phyloP scores from a whole-genome alignment of 2,797 vertebrate genomes.

The Muscicapa striata region DNA sequence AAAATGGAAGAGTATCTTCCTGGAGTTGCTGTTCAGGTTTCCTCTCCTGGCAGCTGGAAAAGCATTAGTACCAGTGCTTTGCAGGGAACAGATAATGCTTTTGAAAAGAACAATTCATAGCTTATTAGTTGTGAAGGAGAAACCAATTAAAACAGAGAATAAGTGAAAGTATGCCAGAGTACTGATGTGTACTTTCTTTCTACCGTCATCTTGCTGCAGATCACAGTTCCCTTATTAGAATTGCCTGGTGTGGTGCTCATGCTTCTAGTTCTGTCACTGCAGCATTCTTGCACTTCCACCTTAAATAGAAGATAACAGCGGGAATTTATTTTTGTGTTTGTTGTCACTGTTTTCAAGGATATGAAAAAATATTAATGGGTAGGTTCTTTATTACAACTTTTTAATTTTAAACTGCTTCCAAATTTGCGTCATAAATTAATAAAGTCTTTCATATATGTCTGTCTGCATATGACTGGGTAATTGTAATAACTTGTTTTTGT shows the following conservation, averaged over 20 bases:
- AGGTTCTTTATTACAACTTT: background rate
- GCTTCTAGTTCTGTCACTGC: background rate
- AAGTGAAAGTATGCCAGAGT: background rate
- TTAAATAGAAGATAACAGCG: background rate
- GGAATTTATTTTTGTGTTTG: background rate
- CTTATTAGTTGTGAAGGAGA: background rate
- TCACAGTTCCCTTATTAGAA: background rate
- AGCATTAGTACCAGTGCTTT: accelerated
- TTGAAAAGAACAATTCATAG: background rate
- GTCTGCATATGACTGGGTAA: conserved; percentile 45
- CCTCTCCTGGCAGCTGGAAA: background rate
- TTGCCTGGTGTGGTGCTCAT: background rate
- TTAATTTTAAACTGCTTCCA: background rate
- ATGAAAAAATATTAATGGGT: background rate
- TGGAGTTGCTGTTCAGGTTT: background rate
- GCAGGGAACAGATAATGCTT: background rate
- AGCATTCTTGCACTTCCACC: background rate
- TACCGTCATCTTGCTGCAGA: background rate
- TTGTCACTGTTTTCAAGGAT: background rate
- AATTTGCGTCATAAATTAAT: conserved; percentile 3
- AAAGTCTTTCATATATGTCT: background rate
- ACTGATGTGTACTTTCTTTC: background rate
- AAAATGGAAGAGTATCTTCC: background rate
- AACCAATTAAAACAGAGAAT: background rate
- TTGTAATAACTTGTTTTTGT: conserved; percentile 66